Base-by-base conservation (phyloP, 2,888 invertebrate species). In the Monochamus alternatus region DNA sequence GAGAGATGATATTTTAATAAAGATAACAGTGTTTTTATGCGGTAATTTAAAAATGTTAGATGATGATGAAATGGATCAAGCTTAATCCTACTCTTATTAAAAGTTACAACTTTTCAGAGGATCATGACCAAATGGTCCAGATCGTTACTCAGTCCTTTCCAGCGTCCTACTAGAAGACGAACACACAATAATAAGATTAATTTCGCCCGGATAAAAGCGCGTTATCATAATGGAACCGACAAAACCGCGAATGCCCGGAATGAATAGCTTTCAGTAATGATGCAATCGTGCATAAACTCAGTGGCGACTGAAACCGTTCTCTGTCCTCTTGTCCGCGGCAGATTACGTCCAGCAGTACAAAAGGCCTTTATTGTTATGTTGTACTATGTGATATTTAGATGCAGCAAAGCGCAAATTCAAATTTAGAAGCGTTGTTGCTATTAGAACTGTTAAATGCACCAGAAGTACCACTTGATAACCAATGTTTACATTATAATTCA, bases 191-290 rank as follows among this genome's bases (percentile, higher is more conserved):
- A 38, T 52, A 4, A 4, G 55, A 55, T 14, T 22, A 63, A 71
- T 22, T 71, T 63, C 51, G 38, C 63, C 12, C 63, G 63, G 14
- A 71, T 62, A 51, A 14, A 51, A 31, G 12, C 14, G 51, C 38
- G 51, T 38, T 14, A 71, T 71, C 52, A 63, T 63, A 71, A 71
- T 52, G 62, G 52, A 52, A 52, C 63, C 71, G 71, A 60, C 71
- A 52, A 63, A 63, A 63, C 43, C 47, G n/a, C 38, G 51, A 55
- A 71, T 44, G 43, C 63, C 10, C 14, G 5, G 62, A 38, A 69
- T 69, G 71, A 71, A 71, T 71, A 9, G 52, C 71, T 63, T 59
- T 71, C 71, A 71, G 71, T 71, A 10, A 59, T 62, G 3, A 52
- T 52, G 38, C 63, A 63, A 14, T 38, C 44, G 52, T 63, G 63